phyloP scores from a whole-genome alignment of 2,797 vertebrate species.

The Leontocebus nigricollis region DNA sequence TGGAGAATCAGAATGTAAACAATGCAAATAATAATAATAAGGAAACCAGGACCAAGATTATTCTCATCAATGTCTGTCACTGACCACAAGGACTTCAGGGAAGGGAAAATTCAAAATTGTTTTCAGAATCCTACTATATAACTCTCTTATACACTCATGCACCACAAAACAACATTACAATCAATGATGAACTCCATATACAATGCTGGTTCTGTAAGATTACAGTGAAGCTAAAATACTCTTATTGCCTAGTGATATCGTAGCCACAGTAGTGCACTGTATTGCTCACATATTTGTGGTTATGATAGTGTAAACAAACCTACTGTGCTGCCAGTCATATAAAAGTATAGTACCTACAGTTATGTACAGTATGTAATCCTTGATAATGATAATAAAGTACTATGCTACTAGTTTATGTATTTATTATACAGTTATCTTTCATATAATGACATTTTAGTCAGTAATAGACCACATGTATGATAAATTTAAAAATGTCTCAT shows the following conservation, averaged over 20 bases:
- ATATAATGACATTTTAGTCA: background rate
- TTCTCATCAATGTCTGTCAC: background rate
- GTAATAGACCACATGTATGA: background rate
- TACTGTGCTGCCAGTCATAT: background rate
- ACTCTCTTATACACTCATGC: background rate
- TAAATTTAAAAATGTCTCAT: slow-evolving; percentile 67
- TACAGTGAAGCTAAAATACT: background rate
- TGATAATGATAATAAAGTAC: background rate
- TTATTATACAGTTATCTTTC: background rate
- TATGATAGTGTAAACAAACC: background rate
- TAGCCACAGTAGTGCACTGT: background rate
- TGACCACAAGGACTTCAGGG: background rate
- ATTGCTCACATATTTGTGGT: background rate
- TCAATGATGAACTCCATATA: background rate
- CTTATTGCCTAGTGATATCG: background rate
- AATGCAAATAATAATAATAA: background rate
- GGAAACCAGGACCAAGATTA: background rate
- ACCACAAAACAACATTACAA: background rate
- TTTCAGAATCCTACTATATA: background rate
- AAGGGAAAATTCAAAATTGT: background rate
- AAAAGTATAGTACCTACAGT: background rate
- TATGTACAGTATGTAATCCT: background rate
- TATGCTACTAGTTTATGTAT: background rate
- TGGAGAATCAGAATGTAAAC: background rate
- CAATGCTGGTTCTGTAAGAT: background rate